Percentiles rank a stretch among this genome's conserved stretches.
Evolutionary conservation across 1,140 invertebrate genomes (phyloP).

Genomic region (Drosophila navojoa): DNA sequence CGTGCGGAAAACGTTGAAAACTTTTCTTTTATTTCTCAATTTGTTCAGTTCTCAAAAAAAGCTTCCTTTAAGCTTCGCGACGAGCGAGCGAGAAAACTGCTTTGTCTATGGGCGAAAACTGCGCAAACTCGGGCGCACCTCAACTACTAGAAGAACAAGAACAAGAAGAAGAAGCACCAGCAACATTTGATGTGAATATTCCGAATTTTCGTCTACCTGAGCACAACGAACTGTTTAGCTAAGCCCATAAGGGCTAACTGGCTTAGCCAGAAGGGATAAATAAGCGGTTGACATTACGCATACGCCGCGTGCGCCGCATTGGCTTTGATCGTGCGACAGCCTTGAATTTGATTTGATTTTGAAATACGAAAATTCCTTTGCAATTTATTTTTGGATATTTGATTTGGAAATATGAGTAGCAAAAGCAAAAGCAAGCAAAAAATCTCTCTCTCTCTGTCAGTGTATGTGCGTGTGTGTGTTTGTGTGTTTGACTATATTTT

Average conservation of each 20-base stretch:
- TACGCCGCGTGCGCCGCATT: constrained; percentile 30
- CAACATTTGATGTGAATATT: not conserved
- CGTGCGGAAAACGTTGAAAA: constrained; percentile 56
- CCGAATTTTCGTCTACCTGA: not conserved
- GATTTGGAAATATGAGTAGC: constrained; percentile 78
- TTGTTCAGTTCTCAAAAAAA: constrained; percentile 26
- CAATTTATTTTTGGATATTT: constrained; percentile 78
- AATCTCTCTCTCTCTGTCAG: too few relatives aligned
- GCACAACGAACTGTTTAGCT: too few relatives aligned
- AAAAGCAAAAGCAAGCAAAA: constrained; percentile 10
- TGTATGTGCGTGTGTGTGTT: constrained; percentile 29
- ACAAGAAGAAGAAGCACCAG: not conserved
- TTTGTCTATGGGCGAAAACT: constrained; percentile 40
- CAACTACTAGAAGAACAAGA: not conserved
- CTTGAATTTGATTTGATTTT: constrained; percentile 48
- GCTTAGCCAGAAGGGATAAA: not conserved
- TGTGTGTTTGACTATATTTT: constrained; percentile 21
- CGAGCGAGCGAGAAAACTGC: constrained; percentile 57
- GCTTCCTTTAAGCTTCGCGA: constrained; percentile 49
- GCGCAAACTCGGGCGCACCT: constrained; percentile 67
- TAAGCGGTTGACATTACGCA: constrained; percentile 23
- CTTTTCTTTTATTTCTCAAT: not conserved
- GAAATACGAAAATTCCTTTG: constrained; percentile 57
- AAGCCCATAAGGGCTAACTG: constrained; percentile 6
- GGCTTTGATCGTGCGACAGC: constrained; percentile 11